phyloP scores from a whole-genome alignment of 2,113 vertebrate genomes.

The Tiliqua scincoides region DNA sequence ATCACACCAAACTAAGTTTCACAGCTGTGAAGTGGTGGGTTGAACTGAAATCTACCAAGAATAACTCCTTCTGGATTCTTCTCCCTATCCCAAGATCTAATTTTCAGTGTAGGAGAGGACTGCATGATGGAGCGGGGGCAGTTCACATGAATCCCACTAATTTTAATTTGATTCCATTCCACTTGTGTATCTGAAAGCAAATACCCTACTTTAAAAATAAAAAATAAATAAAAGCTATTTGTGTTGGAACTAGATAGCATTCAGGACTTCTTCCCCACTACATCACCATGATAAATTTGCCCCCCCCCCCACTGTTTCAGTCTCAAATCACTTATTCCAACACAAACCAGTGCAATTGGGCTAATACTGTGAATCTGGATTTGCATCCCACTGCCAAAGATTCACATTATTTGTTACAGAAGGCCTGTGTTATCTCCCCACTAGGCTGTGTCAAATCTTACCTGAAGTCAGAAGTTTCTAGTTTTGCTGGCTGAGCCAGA shows the following conservation, averaged over 20 bases:
- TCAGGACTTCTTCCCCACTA: background rate
- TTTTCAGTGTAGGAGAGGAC: background rate
- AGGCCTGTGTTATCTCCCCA: background rate
- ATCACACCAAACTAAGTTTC: conserved; percentile 25
- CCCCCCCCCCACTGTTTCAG: background rate
- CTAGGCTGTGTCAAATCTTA: background rate
- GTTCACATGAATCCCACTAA: background rate
- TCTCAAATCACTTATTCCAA: background rate
- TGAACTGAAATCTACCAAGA: conserved; percentile 40
- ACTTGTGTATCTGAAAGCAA: background rate
- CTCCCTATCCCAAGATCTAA: conserved; percentile 13
- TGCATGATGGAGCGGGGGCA: background rate
- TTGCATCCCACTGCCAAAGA: background rate
- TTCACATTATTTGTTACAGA: background rate
- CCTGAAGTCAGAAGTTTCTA: background rate
- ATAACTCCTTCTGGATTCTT: conserved; percentile 7
- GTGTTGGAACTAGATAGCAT: background rate
- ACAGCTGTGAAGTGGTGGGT: conserved; percentile 1
- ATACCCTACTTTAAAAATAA: background rate
- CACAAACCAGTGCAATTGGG: background rate
- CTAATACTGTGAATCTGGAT: background rate
- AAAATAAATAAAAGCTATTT: background rate
- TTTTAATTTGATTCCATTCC: background rate
- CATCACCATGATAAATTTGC: background rate
- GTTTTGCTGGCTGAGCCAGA: background rate